Conservation (phyloP, 1,140 invertebrate genomes). For the Penaeus japonicus region DNA sequence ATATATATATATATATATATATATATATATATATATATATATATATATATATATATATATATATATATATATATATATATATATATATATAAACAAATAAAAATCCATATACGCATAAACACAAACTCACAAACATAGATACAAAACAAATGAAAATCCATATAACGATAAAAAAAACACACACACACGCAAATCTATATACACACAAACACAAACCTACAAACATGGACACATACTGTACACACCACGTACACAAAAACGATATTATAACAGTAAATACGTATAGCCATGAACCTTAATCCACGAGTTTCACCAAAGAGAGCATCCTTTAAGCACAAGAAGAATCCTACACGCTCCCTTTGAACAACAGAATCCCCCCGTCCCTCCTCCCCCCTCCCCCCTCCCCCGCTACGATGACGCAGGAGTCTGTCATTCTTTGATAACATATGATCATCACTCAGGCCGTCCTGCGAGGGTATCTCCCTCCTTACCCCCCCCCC, state of each 20-base stretch:
- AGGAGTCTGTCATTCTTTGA: too few species aligned
- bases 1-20: not conserved
- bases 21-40: not conserved
- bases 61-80: not conserved
- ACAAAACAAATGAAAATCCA: not conserved
- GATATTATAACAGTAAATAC: not conserved
- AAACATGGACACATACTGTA: too few species aligned
- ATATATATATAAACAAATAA: not conserved
- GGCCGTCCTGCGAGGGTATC: too few species aligned
- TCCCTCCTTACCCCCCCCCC: too few species aligned
- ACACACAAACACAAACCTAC: not conserved
- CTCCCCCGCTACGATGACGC: too few species aligned
- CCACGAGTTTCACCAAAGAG: too few species aligned
- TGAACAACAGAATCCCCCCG: too few species aligned
- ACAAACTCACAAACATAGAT: not conserved
- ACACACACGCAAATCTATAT: not conserved
- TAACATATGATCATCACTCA: too few species aligned
- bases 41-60: constrained; percentile 9
- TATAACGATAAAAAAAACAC: not conserved
- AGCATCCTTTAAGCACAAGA: too few species aligned
- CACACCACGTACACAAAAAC: not conserved
- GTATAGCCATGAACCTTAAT: too few species aligned
- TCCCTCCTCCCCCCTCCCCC: too few species aligned
- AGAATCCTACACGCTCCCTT: too few species aligned
- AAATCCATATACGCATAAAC: not conserved